Evolutionary conservation across 2,888 invertebrate genomes (phyloP).

Genomic region (Heliconius ismenius): DNA sequence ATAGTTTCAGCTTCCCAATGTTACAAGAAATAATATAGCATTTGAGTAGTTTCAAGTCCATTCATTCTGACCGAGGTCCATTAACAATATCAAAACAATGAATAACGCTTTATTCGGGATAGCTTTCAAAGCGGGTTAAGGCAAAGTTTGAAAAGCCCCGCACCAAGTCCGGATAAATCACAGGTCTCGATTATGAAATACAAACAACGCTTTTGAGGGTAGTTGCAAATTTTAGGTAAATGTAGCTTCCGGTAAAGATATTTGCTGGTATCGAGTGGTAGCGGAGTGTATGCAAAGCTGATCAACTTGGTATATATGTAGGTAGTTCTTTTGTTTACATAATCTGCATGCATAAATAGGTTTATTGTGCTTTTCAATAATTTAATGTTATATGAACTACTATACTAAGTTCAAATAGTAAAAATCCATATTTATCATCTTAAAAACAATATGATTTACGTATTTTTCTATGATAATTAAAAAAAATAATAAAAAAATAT

Average conservation of each 20-base stretch:
- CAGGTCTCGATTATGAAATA: conserved; percentile 63
- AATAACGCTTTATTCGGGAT: conserved; percentile 30
- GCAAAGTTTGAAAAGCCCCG: conserved; percentile 48
- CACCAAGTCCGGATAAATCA: conserved; percentile 55
- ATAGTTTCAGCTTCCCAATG: conserved; percentile 6
- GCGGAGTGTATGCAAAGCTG: conserved; percentile 9
- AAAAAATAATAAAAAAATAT: neutral
- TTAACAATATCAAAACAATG: conserved; percentile 48
- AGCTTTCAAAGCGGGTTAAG: conserved; percentile 38
- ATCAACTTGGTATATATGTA: conserved; percentile 1
- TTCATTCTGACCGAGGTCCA: conserved; percentile 40
- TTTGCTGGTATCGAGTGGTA: conserved; percentile 5
- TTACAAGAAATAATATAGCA: conserved; percentile 31
- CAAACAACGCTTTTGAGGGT: conserved; percentile 50
- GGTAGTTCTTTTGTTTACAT: conserved; percentile 6
- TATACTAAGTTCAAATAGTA: too few relatives aligned
- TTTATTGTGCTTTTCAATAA: neutral
- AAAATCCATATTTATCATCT: neutral
- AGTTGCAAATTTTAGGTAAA: conserved; percentile 31
- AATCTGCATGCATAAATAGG: neutral
- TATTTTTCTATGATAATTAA: neutral
- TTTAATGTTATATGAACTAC: neutral
- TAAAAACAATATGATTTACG: neutral
- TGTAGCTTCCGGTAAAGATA: conserved; percentile 16
- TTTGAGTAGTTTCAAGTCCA: conserved; percentile 30